A percentile compares a stretch with the other conserved stretches of the same genome.
Evolutionary conservation across 2,888 invertebrate species (phyloP).

Genomic region (Drosophila diplacantha): DNA sequence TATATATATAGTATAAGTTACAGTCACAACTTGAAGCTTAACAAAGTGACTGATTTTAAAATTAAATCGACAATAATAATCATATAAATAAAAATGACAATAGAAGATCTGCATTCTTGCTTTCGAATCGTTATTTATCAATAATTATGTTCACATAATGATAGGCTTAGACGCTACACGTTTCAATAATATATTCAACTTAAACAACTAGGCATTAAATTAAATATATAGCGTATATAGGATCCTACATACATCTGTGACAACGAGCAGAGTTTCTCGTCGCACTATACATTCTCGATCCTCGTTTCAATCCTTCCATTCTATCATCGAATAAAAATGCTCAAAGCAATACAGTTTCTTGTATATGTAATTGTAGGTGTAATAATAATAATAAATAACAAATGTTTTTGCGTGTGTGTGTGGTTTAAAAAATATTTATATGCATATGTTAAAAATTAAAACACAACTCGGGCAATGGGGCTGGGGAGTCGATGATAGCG

Average conservation of each 20-base stretch:
- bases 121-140: slow-evolving; percentile 48
- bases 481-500: slow-evolving; percentile 50
- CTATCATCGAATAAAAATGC: slow-evolving; percentile 45
- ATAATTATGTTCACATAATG: slow-evolving; percentile 59
- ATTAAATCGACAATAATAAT: slow-evolving; percentile 23
- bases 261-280: neutral
- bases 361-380: slow-evolving; percentile 44
- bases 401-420: slow-evolving; percentile 37
- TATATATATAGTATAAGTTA: slow-evolving; percentile 48
- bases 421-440: slow-evolving; percentile 46
- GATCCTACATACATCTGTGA: slow-evolving; percentile 17
- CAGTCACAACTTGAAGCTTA: slow-evolving; percentile 43
- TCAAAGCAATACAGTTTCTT: slow-evolving; percentile 66
- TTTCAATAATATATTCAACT: slow-evolving; percentile 55
- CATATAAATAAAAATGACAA: slow-evolving; percentile 38
- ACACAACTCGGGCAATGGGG: slow-evolving; percentile 63
- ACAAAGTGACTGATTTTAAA: slow-evolving; percentile 26
- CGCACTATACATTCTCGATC: neutral
- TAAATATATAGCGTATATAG: slow-evolving; percentile 42
- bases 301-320: slow-evolving; percentile 11
- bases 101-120: slow-evolving; percentile 35
- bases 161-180: slow-evolving; percentile 29
- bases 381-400: slow-evolving; percentile 72
- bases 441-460: slow-evolving; percentile 50
- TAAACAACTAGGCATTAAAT: slow-evolving; percentile 46